phyloP scores from a whole-genome alignment of 2,113 vertebrate genomes.

The Desmodus rotundus region DNA sequence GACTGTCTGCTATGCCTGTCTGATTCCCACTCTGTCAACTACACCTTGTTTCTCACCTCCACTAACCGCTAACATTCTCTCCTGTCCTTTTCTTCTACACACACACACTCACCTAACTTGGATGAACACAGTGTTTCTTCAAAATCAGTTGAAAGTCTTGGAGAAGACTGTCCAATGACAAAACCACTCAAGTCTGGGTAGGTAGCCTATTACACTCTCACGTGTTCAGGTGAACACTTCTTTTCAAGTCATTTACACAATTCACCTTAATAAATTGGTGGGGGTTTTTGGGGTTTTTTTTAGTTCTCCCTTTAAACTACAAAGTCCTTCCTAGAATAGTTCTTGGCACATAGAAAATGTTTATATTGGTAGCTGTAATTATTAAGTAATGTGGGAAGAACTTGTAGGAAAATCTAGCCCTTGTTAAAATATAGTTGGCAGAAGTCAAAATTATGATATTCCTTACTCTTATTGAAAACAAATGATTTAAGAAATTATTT shows the following conservation, averaged over 20 bases:
- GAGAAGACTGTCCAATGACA: not conserved
- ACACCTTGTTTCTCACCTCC: not conserved
- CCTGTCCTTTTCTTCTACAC: not conserved
- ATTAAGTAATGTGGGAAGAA: not conserved
- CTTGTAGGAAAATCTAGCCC: not conserved
- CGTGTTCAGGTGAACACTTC: not conserved
- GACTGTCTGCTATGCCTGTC: fast-evolving
- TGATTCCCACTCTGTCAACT: not conserved
- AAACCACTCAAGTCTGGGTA: not conserved
- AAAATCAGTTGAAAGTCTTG: not conserved
- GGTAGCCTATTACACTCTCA: not conserved
- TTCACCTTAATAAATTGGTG: not conserved
- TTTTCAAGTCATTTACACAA: not conserved
- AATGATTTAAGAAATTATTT: not conserved
- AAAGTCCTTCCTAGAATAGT: not conserved
- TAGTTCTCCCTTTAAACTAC: not conserved
- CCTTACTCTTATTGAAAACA: not conserved
- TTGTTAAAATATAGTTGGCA: not conserved
- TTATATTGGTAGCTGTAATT: not conserved
- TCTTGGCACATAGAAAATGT: not conserved
- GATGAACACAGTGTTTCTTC: not conserved
- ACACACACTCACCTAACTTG: not conserved
- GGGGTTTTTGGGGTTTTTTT: too few relatives aligned
- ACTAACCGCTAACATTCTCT: not conserved
- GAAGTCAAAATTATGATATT: not conserved